These are phyloP conservation scores for Aromia moschata DNA, from an alignment of 2,888 invertebrate species.

Conservation along the genomic window DNA sequence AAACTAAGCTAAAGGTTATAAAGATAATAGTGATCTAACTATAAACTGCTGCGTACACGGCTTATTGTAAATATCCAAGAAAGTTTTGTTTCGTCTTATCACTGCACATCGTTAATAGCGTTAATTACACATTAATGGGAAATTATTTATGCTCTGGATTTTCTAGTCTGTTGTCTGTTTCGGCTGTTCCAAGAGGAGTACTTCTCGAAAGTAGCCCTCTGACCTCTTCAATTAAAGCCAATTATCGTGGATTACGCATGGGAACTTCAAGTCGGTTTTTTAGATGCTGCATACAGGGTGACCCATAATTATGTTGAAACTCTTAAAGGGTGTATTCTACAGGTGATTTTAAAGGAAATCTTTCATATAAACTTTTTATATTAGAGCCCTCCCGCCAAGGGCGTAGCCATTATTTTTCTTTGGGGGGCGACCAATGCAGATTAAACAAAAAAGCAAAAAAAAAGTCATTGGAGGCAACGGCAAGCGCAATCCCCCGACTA, in stretches of 20 bases:
- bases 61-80: constrained; percentile 14
- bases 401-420: too few relatives aligned
- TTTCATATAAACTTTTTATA: too few relatives aligned
- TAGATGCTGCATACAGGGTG: not conserved
- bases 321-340: too few relatives aligned
- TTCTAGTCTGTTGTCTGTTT: constrained; percentile 9
- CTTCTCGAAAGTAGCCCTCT: constrained; percentile 4
- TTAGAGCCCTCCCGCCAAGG: too few relatives aligned
- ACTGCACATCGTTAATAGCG: too few relatives aligned
- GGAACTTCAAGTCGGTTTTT: constrained; percentile 7
- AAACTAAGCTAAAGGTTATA: constrained; percentile 30
- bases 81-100: constrained; percentile 41
- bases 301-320: too few relatives aligned
- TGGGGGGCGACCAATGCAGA: too few relatives aligned
- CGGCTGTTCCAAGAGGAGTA: not conserved
- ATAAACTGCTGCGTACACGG: not conserved
- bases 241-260: constrained; percentile 23
- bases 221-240: constrained; percentile 29
- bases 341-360: too few relatives aligned
- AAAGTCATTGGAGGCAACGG: too few relatives aligned
- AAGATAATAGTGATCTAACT: constrained; percentile 21
- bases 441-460: too few relatives aligned
- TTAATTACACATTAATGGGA: constrained; percentile 40
- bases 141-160: constrained; percentile 24
- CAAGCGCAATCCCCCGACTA: too few relatives aligned